These are phyloP conservation scores for Heliconius hewitsoni DNA, from an alignment of 1,140 invertebrate species.

Conservation along the genomic window DNA sequence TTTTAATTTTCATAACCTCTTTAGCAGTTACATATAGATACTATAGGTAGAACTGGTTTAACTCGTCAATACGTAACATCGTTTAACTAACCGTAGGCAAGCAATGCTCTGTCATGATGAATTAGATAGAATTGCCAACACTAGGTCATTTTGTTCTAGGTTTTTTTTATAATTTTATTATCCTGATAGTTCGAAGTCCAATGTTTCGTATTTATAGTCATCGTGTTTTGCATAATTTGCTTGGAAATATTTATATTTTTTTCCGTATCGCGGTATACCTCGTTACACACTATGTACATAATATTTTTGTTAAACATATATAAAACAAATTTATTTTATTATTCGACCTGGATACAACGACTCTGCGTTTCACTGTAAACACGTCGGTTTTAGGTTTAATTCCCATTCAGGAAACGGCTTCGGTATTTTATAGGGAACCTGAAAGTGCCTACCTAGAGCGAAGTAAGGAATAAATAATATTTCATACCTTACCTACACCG, in stretches of 20 bases:
- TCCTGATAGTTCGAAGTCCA: background rate
- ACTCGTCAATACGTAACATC: conserved; percentile 2
- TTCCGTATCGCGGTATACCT: too few species aligned
- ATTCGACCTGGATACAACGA: too few species aligned
- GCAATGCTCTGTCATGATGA: conserved; percentile 2
- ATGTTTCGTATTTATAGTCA: background rate
- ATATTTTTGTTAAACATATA: too few species aligned
- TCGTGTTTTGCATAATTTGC: background rate
- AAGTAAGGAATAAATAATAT: too few species aligned
- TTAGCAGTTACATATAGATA: background rate
- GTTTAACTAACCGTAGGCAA: conserved; percentile 4
- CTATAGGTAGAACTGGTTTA: background rate
- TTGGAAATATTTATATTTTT: background rate
- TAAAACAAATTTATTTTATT: too few species aligned
- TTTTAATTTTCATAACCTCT: background rate
- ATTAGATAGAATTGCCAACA: background rate
- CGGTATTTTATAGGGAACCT: too few species aligned
- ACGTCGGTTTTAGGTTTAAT: too few species aligned
- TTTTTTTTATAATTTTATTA: background rate
- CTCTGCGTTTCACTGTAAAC: too few species aligned
- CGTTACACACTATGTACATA: too few species aligned
- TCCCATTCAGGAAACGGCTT: too few species aligned
- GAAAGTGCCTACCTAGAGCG: too few species aligned
- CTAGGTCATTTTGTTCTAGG: background rate
- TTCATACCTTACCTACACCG: too few species aligned